Conservation (phyloP, 2,113 vertebrate species). For the Colinus virginianus region DNA sequence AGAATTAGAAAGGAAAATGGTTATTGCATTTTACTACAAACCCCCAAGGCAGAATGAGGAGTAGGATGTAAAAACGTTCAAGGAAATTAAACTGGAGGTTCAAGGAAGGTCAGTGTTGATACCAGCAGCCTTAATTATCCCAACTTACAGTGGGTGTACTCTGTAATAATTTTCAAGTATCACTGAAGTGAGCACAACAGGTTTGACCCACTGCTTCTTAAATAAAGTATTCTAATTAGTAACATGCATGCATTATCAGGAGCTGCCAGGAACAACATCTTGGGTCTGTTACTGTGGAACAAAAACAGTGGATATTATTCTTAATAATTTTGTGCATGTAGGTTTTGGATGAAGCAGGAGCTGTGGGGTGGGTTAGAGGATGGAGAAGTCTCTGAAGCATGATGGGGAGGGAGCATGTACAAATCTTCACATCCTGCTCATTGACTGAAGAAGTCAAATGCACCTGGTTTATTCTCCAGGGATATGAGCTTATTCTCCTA, state of each 20-base stretch:
- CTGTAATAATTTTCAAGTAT: conserved; percentile 63
- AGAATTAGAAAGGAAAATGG: conserved; percentile 62
- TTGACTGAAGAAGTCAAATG: background rate
- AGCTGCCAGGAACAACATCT: conserved; percentile 38
- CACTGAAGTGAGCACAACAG: conserved; percentile 63
- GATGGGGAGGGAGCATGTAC: accelerated
- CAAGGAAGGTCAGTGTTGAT: conserved; percentile 66
- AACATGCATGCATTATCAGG: background rate
- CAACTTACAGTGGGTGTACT: conserved; percentile 50
- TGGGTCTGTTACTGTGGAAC: background rate
- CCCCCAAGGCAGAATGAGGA: conserved; percentile 52
- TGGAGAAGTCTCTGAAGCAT: background rate
- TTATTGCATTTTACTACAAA: conserved; percentile 70
- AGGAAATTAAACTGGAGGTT: conserved; percentile 70
- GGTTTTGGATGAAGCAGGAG: background rate
- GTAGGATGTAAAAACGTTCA: conserved; percentile 47
- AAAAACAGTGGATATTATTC: background rate
- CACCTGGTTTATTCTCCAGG: background rate
- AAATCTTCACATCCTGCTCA: background rate
- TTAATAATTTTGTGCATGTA: accelerated
- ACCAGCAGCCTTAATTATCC: conserved; percentile 71
- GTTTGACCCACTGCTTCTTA: conserved; percentile 61
- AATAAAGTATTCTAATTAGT: conserved; percentile 39
- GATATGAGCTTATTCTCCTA: background rate
- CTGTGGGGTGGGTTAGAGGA: background rate